These are phyloP conservation scores for Dipus sagitta DNA, from an alignment of 2,797 vertebrate genomes.

Conservation along the genomic window DNA sequence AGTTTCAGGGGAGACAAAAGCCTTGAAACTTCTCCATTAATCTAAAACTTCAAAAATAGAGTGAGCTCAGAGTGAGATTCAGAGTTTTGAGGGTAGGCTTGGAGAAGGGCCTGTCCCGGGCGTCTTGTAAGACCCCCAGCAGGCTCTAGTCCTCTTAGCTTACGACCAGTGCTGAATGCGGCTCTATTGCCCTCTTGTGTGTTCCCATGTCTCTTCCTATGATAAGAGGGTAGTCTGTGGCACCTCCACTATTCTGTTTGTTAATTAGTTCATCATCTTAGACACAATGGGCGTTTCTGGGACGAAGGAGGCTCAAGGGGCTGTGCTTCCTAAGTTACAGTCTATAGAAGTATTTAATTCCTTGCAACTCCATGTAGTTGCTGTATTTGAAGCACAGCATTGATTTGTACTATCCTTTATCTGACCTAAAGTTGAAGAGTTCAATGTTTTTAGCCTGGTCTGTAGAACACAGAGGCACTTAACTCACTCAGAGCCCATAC, in stretches of 20 bases:
- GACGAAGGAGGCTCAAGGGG: constrained; percentile 45
- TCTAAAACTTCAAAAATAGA: constrained; percentile 42
- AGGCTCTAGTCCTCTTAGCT: neutral
- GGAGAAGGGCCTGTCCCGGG: constrained; percentile 17
- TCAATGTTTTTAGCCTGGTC: constrained; percentile 47
- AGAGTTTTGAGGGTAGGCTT: constrained; percentile 16
- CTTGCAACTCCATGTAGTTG: constrained; percentile 24
- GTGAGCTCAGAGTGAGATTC: constrained; percentile 24
- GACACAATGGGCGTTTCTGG: constrained; percentile 27
- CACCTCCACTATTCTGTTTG: constrained; percentile 19
- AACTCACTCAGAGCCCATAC: constrained; percentile 49
- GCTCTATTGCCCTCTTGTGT: constrained; percentile 50
- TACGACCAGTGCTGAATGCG: neutral
- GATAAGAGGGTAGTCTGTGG: constrained; percentile 54
- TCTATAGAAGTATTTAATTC: constrained; percentile 42
- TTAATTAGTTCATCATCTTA: constrained; percentile 41
- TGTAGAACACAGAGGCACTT: constrained; percentile 49
- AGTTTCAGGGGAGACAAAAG: constrained; percentile 64
- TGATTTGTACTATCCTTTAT: constrained; percentile 47
- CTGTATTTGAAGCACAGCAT: constrained; percentile 60
- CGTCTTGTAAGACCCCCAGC: neutral
- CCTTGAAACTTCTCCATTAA: constrained; percentile 46
- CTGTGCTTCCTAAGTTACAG: constrained; percentile 51
- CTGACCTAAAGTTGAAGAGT: constrained; percentile 34
- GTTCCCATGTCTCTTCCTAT: constrained; percentile 68